Evolutionary conservation across 1,140 invertebrate species (phyloP), one percentile per base, ranked within the genome.

Genomic region (Glomeris maerens): DNA sequence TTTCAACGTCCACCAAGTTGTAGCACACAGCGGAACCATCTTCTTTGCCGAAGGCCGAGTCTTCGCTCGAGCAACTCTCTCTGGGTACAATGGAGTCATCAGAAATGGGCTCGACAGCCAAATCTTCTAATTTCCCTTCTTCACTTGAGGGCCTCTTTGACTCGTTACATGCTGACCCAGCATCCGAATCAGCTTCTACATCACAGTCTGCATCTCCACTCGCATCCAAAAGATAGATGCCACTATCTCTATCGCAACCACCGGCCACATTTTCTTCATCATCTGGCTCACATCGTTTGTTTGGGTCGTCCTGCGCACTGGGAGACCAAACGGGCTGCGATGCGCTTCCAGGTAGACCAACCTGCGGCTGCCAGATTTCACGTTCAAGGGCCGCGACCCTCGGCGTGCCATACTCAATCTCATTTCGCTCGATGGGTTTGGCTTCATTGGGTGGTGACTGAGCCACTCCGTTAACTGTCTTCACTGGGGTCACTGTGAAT

Each of bases 211-310:
- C 40, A 21, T 42, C 40, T 10, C 40, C 17, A 5, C 5, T 42
- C 25, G 17, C 20, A 21, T 42, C 40, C 40, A 42, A 42, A 25
- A 42, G 40, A 25, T 42, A 42, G 40, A 42, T 42, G 4, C 40
- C 40, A 42, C 40, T 42, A 17, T 42, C 40, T 5, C 40, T 17
- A 42, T 42, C 40, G 25, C 40, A 17, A 17, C 5, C 25, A 42
- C 17, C 25, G 5, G 4, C 5, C 20, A 4, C 4, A 42, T 42
- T 25, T 10, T 42, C 40, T 42, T 4, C 10, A 10, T 10, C 17
- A 36, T 10, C 31, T 36, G 10, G 10, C 17, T 36, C 31, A 17
- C 31, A 36, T 36, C 31, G 31, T 17, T 17, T 10, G 10, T 17
- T 36, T 36, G 31, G 31, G 31, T 5, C 5, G 4, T 42, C 40